Percentiles rank a stretch among this genome's conserved stretches.
Evolutionary conservation across 1,140 invertebrate species (phyloP).

Genomic region (Sinella curviseta): DNA sequence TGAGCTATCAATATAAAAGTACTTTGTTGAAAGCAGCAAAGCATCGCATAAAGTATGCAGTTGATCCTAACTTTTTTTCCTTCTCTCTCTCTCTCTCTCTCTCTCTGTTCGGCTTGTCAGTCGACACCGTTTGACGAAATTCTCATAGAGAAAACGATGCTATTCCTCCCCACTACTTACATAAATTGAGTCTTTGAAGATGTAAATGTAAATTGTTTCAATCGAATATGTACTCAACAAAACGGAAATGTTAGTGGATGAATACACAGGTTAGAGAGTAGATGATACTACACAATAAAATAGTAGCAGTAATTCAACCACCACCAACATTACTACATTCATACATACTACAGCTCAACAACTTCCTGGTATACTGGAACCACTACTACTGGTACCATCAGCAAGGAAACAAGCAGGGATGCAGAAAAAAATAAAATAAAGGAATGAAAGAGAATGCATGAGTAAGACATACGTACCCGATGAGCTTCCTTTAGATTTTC

Average conservation of each 20-base stretch:
- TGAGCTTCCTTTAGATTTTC: not conserved
- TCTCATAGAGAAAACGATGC: not conserved
- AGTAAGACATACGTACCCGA: not conserved
- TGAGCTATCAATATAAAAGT: not conserved
- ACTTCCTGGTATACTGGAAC: too few relatives aligned
- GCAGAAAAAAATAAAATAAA: not conserved
- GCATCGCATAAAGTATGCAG: not conserved
- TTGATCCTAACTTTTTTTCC: not conserved
- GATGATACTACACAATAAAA: not conserved
- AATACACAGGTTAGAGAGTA: not conserved
- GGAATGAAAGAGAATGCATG: not conserved
- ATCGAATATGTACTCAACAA: not conserved
- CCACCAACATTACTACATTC: too few relatives aligned
- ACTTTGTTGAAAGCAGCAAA: not conserved
- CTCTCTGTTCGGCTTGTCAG: too few relatives aligned
- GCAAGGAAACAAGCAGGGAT: too few relatives aligned
- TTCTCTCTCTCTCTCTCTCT: too few relatives aligned
- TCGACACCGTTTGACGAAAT: not conserved
- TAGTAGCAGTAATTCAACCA: too few relatives aligned
- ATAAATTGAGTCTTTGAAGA: slow-evolving; percentile 15
- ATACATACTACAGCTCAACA: not conserved
- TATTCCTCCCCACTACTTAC: not conserved
- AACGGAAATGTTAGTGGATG: not conserved
- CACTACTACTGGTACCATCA: too few relatives aligned
- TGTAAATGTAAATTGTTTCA: slow-evolving; percentile 9